Evolutionary conservation across 2,797 vertebrate genomes (phyloP), one percentile per base, ranked within the genome.

Genomic region (Microctenopoma stevenorrisi): DNA sequence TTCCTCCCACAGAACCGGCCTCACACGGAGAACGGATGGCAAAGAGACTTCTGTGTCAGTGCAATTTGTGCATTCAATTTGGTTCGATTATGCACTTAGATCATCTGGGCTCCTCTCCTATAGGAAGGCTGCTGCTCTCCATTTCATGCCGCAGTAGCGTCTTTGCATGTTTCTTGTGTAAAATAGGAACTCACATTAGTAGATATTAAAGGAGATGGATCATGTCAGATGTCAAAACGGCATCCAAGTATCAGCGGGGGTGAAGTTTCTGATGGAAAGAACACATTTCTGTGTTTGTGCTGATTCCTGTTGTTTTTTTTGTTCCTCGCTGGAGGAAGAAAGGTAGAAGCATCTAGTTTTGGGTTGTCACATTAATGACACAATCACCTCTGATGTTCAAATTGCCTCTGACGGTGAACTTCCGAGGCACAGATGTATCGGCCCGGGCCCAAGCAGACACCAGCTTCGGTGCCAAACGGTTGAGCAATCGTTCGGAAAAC

Each of bases 381-480:
- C 64, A 37, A 87, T 85, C 61, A 53, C 73, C 73, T 75, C 67
- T 83, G 87, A 90, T 80, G 44, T 38, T 71, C 68, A 70, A 79
- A 91, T 91, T 85, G 63, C 66, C 46, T 85, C 60, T 88, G 89
- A 89, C 90, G 79, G 87, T 71, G 81, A 89, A 90, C 89, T 90
- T 91, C 91, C 88, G 85, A 85, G 78, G 70, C 76, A 47, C 88
- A 88, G 90, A 91, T 91, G 88, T 86, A 76, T 78, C 79, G 82
- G 87, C 90, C 62, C 13, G 15, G 54, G 72, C 85, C 89, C 83
- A 88, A 82, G 72, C 72, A 87, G 84, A 89, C 85, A 28, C 65
- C 44, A 51, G 40, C 49, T 26, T 28, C 61, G 1, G 65, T 72
- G 88, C 89, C 89, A 91, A 85, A 92, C 64, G 60, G 81, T 81